These are phyloP conservation scores for Mohoua ochrocephala DNA, from an alignment of 2,113 vertebrate genomes.

Conservation along the genomic window DNA sequence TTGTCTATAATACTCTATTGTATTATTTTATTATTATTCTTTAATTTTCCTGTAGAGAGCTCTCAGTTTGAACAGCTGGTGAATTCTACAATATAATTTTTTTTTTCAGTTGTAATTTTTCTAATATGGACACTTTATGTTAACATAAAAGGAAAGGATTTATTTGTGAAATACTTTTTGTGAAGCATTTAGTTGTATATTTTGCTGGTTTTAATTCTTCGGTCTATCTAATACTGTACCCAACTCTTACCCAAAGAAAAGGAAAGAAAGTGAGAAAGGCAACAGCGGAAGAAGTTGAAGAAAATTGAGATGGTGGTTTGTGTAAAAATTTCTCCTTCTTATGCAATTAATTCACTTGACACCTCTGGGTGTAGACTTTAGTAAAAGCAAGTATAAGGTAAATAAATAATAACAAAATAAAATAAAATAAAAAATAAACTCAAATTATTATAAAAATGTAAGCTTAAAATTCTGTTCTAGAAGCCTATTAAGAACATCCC, in stretches of 20 bases:
- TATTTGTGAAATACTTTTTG: neutral
- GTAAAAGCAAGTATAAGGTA: neutral
- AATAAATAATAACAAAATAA: neutral
- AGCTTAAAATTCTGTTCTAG: neutral
- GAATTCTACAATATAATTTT: neutral
- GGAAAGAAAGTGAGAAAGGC: neutral
- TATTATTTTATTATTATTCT: neutral
- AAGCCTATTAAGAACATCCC: neutral
- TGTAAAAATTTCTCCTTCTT: neutral
- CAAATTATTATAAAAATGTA: neutral
- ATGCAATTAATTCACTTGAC: neutral
- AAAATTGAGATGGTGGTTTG: neutral
- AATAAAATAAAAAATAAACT: neutral
- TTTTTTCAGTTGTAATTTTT: neutral
- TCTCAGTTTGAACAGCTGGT: neutral
- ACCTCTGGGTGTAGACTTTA: neutral
- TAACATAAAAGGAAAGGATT: neutral
- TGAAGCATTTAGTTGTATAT: neutral
- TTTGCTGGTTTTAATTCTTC: neutral
- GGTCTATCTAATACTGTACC: neutral
- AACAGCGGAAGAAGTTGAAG: too few relatives aligned
- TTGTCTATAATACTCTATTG: neutral
- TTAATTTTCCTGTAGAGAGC: neutral
- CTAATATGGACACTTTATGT: neutral
- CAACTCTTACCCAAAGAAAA: neutral